Evolutionary conservation across 2,797 vertebrate species (phyloP).

Genomic region (Enteromius treurensis): DNA sequence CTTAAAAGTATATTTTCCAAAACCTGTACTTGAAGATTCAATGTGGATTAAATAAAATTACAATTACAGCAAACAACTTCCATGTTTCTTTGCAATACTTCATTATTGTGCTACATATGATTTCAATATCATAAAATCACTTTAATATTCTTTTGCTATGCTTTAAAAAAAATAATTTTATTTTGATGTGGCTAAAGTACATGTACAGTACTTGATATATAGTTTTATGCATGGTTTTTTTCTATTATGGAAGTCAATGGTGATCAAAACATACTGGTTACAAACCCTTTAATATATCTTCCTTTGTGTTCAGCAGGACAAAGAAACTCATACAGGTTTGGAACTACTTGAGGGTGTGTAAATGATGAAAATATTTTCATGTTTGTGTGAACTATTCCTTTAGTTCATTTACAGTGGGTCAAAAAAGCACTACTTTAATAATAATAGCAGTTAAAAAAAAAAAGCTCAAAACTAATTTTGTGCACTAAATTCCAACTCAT

Average conservation of each 20-base stretch:
- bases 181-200: not conserved
- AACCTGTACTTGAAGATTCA: not conserved
- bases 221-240: too few species aligned
- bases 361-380: too few species aligned
- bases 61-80: not conserved
- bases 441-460: too few species aligned
- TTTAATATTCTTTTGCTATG: not conserved
- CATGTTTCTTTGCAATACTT: not conserved
- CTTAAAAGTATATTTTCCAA: not conserved
- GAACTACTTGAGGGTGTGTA: too few species aligned
- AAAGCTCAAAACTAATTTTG: not conserved
- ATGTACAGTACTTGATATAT: not conserved
- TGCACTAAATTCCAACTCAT: not conserved
- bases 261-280: too few species aligned
- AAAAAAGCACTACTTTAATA: too few species aligned
- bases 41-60: not conserved
- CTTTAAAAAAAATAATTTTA: not conserved
- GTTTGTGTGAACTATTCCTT: too few species aligned
- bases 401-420: not conserved
- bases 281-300: too few species aligned
- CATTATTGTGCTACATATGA: too few species aligned
- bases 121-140: not conserved
- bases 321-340: too few species aligned
- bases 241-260: too few species aligned
- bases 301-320: too few species aligned